Evolutionary conservation across 2,888 invertebrate species (phyloP), one percentile per base, ranked within the genome.

Genomic region (Noctua janthina): DNA sequence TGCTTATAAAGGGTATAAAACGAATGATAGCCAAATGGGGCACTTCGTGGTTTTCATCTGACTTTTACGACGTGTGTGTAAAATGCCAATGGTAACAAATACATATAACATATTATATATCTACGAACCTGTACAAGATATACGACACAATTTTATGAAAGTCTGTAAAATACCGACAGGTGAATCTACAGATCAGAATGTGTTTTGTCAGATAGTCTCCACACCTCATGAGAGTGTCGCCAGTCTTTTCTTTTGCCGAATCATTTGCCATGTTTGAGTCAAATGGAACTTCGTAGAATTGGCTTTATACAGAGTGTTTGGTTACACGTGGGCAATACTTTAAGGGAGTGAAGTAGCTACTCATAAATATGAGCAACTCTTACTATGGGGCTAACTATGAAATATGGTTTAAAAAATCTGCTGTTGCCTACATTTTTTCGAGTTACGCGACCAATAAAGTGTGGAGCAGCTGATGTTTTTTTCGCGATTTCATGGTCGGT

Each of bases 51-150:
- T 87, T 88, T 88, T 85, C 91, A 89, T 92, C 91, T 90, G 89
- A 90, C 86, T 89, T 93, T 93, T 93, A 93, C 90, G 87, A 91
- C 89, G 86, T 86, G 84, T 87, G 76, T 89, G 91, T 93, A 92
- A 92, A 93, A 92, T 79, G 81, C 76, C 88, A 90, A 92, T 91
- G 91, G 90, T 83, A 88, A 88, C 86, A 91, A 90, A 85, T 46
- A 46, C 11, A 2, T 2, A 2, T 2, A 11, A 84, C 67, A 49
- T 67, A 76, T 78, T 83, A 59, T 54, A 66, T 66, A 70, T 15
- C 6, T 54, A 29, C 29, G 29, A 29, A 78, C 54, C 64, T 73
- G 68, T 17, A 79, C 39, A 59, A 79, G 35, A 64, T 73, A 69
- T 35, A 84, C 56, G 69, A 46, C 8, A 35, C 29, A 84, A 35